Base-by-base conservation (phyloP, 1,140 invertebrate genomes). In the Orchesella cincta region DNA sequence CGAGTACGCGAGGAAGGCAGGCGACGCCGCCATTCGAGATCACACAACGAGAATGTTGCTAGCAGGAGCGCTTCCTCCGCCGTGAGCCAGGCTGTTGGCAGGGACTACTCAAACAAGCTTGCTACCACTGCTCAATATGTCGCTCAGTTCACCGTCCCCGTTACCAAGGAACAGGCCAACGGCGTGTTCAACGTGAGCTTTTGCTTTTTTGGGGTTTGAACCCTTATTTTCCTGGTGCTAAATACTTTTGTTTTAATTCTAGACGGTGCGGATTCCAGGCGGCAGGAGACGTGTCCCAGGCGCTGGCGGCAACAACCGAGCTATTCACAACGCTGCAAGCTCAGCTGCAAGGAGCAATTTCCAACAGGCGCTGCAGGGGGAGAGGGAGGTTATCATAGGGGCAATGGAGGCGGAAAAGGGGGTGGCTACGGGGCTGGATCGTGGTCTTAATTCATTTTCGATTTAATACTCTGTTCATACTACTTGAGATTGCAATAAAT, bases 81-180 rank as follows among this genome's bases (percentile, higher is more conserved):
- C 1, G 80, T 81, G 0, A 74, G 74, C 39, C 73, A 76, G 0
- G 76, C 80, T 20, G 78, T 79, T 20, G 80, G 80, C 20, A 35
- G 76, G 18, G 80, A 81, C 33, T 81, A 79, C 62, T 71, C 79
- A 28, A 79, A 79, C 29, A 78, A 81, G 78, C 73, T 79, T 0
- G 76, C 74, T 35, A 81, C 80, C n/a, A 81, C 80, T 14, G 35
- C 78, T 34, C 78, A 81, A 29, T 81, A 74, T 51, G 80, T 79
- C n/a, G 74, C 77, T 29, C 29, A 67, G 33, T 81, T 81, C 74
- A 81, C 80, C n/a, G 80, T 72, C 14, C 80, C 80, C 0, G 29
- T 81, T 20, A 81, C 80, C 20, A 81, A 81, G 64, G 76, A 72
- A 51, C 80, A 81, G 73, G 80, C 80, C 0, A 28, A 75, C 1